These are phyloP conservation scores for Hipparchia sbordonii DNA, from an alignment of 2,888 invertebrate species.

Conservation along the genomic window DNA sequence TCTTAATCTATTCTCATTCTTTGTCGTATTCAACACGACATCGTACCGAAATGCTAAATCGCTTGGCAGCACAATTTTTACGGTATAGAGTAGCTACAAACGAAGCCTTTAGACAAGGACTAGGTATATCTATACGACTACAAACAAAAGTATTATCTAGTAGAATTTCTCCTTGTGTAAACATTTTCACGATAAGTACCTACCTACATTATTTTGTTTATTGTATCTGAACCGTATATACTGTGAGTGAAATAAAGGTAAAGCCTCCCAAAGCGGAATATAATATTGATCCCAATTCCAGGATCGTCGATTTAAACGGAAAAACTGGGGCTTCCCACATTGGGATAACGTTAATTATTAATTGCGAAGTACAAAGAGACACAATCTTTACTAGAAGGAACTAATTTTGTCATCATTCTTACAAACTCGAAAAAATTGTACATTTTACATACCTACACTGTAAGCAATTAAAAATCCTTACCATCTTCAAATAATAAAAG, in stretches of 20 bases:
- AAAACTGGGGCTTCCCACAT: conserved; percentile 54
- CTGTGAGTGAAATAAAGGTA: conserved; percentile 27
- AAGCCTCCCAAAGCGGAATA: conserved; percentile 41
- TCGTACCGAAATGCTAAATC: too few relatives aligned
- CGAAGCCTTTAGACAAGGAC: too few relatives aligned
- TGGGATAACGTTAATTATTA: conserved; percentile 68
- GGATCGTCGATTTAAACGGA: conserved; percentile 57
- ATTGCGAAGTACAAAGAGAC: conserved; percentile 48
- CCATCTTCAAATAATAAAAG: too few relatives aligned
- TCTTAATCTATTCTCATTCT: too few relatives aligned
- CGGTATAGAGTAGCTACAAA: too few relatives aligned
- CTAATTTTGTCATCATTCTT: background rate
- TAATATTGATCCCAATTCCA: conserved; percentile 69
- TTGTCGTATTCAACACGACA: too few relatives aligned
- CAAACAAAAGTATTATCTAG: background rate
- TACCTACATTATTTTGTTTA: background rate
- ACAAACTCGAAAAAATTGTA: background rate
- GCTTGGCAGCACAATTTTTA: too few relatives aligned
- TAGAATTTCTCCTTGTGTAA: background rate
- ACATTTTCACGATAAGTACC: background rate
- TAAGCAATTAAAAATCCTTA: too few relatives aligned
- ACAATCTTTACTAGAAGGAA: conserved; percentile 41
- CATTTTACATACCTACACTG: too few relatives aligned
- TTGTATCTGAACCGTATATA: conserved; percentile 1
- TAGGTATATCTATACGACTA: background rate